Percentiles rank a stretch among this genome's conserved stretches.
Evolutionary conservation across 2,113 vertebrate genomes (phyloP).

Genomic region (Zeus faber): DNA sequence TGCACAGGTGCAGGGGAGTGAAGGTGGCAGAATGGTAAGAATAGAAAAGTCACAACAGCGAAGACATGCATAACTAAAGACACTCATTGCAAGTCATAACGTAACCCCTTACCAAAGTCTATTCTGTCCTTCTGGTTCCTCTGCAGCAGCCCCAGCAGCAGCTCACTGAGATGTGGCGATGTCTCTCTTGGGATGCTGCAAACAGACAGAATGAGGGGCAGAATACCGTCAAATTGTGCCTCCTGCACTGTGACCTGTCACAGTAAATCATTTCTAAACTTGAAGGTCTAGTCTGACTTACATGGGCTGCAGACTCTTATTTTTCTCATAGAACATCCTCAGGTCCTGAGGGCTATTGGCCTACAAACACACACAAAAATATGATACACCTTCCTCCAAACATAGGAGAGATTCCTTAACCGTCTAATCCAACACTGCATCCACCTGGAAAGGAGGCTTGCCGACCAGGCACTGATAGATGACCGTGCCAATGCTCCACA

Average conservation of each 20-base stretch:
- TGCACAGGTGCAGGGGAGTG: constrained; percentile 61
- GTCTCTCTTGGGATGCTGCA: constrained; percentile 93
- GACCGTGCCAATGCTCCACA: constrained; percentile 97
- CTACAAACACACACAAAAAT: constrained; percentile 57
- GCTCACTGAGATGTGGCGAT: constrained; percentile 82
- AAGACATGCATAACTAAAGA: background rate
- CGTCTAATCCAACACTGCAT: background rate
- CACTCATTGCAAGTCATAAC: background rate
- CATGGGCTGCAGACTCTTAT: constrained; percentile 91
- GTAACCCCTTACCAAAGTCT: constrained; percentile 86
- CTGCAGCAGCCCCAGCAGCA: constrained; percentile 90
- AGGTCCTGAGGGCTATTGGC: constrained; percentile 96
- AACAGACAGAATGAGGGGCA: constrained; percentile 1
- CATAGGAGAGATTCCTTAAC: background rate
- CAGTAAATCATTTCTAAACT: background rate
- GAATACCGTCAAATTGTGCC: background rate
- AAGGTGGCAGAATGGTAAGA: background rate
- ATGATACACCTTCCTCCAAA: background rate
- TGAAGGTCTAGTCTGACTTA: constrained; percentile 60
- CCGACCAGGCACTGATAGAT: constrained; percentile 97
- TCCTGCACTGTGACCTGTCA: background rate
- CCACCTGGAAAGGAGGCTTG: constrained; percentile 97
- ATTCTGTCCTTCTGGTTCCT: constrained; percentile 96
- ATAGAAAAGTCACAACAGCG: background rate
- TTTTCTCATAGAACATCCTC: constrained; percentile 97